Evolutionary conservation across 2,113 vertebrate species (phyloP), one percentile per base, ranked within the genome.

Genomic region (Delphinus delphis): DNA sequence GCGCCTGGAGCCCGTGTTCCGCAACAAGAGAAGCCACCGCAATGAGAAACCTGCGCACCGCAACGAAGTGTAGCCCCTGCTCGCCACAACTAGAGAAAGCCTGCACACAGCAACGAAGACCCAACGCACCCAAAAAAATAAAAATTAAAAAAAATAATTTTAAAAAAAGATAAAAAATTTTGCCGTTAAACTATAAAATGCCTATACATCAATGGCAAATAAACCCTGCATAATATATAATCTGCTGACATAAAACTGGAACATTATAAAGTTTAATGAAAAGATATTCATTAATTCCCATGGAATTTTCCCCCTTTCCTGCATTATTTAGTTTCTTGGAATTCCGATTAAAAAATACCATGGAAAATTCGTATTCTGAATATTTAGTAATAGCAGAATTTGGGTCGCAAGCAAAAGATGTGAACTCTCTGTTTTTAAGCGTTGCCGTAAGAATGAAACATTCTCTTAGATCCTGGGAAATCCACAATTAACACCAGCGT

Each of bases 121-220:
- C 14, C 14, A 53, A 53, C 1, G 1, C 50, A 53, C 50, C 4
- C 50, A 53, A 53, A 53, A 53, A 17, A 53, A 17, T 1, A 53
- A 53, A 53, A 53, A 53, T 53, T 15, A 1, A 53, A 53, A 53
- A 50, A 53, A 15, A 53, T 1, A 53, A 15, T 50, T 50, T 50
- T 50, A 15, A 1, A 53, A 15, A 53, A 53, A 53, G 15, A 53
- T 5, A 53, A 53, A 53, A 53, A 53, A 0, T 87, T 95, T 97
- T 96, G 96, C 25, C 31, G 26, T 96, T 96, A 23, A 65, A 47
- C 96, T 82, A 33, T 53, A 33, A 83, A 55, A 55, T 15, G 33
- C 68, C 50, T 87, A 33, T 14, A 58, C 73, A 33, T 18, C 58
- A 7, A 15, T 17, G 31, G 79, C 53, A 21, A n/a, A 28, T 20